phyloP scores from a whole-genome alignment of 1,140 invertebrate genomes.

The Phortica variegata region DNA sequence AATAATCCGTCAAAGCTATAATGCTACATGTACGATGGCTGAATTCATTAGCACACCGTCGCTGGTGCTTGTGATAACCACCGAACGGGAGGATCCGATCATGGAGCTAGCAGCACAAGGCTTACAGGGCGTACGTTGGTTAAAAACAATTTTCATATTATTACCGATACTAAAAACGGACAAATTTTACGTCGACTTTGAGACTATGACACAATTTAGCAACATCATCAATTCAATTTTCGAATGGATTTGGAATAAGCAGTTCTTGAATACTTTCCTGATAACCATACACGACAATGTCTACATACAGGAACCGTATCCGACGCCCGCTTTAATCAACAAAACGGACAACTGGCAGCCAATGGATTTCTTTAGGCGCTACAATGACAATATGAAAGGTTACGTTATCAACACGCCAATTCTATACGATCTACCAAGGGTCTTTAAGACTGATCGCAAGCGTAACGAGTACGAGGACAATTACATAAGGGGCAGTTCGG shows the following conservation, averaged over 20 bases:
- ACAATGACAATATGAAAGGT: conserved; percentile 26
- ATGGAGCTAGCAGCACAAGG: conserved; percentile 39
- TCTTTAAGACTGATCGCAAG: conserved; percentile 26
- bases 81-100: conserved; percentile 33
- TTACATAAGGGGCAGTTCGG: conserved; percentile 33
- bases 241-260: conserved; percentile 36
- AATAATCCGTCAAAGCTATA: conserved; percentile 19
- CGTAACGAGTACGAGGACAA: conserved; percentile 14
- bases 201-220: conserved; percentile 12
- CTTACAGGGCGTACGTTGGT: conserved; percentile 22
- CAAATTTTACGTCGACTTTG: conserved; percentile 10
- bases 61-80: conserved; percentile 35
- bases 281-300: conserved; percentile 33
- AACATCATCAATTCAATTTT: conserved; percentile 15
- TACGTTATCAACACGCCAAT: conserved; percentile 33
- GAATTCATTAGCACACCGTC: conserved; percentile 39
- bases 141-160: conserved; percentile 40
- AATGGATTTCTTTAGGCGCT: conserved; percentile 25
- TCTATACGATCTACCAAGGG: conserved; percentile 35
- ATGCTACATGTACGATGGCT: conserved; percentile 11
- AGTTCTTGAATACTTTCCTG: conserved; percentile 37
- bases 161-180: conserved; percentile 19
- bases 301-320: conserved; percentile 37
- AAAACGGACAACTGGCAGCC: conserved; percentile 26
- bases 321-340: conserved; percentile 24